Evolutionary conservation across 2,888 invertebrate species (phyloP).

Genomic region (Bruchidius siliquastri): DNA sequence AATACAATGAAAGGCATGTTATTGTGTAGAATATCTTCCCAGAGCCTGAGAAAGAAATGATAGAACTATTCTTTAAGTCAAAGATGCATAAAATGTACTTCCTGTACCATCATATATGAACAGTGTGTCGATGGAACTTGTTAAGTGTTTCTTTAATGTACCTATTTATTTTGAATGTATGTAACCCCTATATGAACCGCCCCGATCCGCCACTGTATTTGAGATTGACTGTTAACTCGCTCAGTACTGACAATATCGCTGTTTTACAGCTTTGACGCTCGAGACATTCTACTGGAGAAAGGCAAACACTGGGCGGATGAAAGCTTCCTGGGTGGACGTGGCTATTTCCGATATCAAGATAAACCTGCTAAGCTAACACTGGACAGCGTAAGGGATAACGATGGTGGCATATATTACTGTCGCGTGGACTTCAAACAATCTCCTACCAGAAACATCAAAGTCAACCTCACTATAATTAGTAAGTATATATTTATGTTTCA

Average conservation of each 20-base stretch:
- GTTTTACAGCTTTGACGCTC: slow-evolving; percentile 63
- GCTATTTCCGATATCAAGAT: slow-evolving; percentile 70
- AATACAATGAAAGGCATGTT: no score
- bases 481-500: slow-evolving; percentile 49
- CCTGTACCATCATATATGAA: no score
- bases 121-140: no score
- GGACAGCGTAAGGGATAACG: slow-evolving; percentile 67
- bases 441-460: slow-evolving; percentile 80
- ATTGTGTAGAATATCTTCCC: no score
- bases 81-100: no score
- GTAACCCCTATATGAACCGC: no score
- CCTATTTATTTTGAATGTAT: no score
- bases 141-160: no score
- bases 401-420: slow-evolving; percentile 81
- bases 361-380: slow-evolving; percentile 72
- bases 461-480: slow-evolving; percentile 87
- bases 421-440: slow-evolving; percentile 87
- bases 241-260: background rate
- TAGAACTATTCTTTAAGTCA: no score
- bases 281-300: slow-evolving; percentile 66
- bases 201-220: no score
- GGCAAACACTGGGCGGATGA: slow-evolving; percentile 81
- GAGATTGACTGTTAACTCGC: no score
- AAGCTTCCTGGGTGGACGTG: slow-evolving; percentile 66
- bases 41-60: no score